A percentile compares a stretch with the other conserved stretches of the same genome.
Conservation (phyloP, 2,888 invertebrate species). For the Stenoptilia bipunctidactyla region DNA sequence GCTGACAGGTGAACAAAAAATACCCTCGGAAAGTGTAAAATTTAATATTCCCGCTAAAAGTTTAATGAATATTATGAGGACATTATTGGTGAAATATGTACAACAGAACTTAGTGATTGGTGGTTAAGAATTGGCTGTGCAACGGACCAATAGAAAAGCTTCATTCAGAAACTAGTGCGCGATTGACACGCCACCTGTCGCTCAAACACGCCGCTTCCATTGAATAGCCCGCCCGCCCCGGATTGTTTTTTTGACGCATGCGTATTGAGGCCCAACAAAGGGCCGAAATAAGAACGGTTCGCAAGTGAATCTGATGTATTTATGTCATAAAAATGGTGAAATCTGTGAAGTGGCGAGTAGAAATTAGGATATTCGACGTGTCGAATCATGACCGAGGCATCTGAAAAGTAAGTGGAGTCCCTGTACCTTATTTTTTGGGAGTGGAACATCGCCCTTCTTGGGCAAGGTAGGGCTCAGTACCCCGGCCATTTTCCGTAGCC, state of each 20-base stretch:
- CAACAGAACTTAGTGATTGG: slow-evolving; percentile 34
- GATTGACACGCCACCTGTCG: slow-evolving; percentile 63
- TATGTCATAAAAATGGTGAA: slow-evolving; percentile 88
- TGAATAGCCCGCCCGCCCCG: slow-evolving; percentile 59
- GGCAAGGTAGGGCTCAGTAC: slow-evolving; percentile 50
- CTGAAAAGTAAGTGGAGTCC: slow-evolving; percentile 84
- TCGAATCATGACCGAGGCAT: slow-evolving; percentile 92
- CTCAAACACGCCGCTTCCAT: slow-evolving; percentile 50
- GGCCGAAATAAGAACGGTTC: slow-evolving; percentile 65
- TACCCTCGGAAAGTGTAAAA: slow-evolving; percentile 19
- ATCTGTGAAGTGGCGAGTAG: slow-evolving; percentile 84
- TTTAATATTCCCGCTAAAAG: slow-evolving; percentile 34
- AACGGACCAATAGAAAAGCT: not conserved
- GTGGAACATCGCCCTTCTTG: slow-evolving; percentile 45
- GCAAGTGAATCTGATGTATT: slow-evolving; percentile 76
- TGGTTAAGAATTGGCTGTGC: not conserved
- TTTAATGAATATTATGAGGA: slow-evolving; percentile 13
- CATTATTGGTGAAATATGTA: slow-evolving; percentile 31
- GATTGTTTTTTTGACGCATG: slow-evolving; percentile 63
- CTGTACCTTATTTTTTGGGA: slow-evolving; percentile 40
- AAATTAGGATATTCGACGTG: slow-evolving; percentile 86
- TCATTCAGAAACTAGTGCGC: slow-evolving; percentile 21
- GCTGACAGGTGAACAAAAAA: slow-evolving; percentile 16
- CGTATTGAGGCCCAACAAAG: slow-evolving; percentile 69
- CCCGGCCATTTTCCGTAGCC: slow-evolving; percentile 64